Percentiles rank a stretch among this genome's conserved stretches.
Evolutionary conservation across 2,113 vertebrate genomes (phyloP).

Genomic region (Ameiurus melas): DNA sequence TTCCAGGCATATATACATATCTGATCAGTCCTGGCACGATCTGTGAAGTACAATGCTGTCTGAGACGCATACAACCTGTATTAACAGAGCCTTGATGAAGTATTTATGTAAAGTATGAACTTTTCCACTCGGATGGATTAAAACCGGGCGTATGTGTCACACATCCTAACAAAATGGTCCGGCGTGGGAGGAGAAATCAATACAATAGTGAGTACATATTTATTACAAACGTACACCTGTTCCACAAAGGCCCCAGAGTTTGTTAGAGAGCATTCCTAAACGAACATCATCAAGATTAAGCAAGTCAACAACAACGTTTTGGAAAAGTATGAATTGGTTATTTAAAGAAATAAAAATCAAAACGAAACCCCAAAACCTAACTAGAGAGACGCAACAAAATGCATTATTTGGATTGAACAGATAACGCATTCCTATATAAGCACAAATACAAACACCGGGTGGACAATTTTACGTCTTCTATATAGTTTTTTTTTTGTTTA

Average conservation of each 20-base stretch:
- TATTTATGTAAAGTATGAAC: background rate
- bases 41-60: background rate
- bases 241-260: background rate
- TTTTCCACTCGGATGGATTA: background rate
- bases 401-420: background rate
- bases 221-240: background rate
- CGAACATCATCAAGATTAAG: background rate
- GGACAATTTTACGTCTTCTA: background rate
- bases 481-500: too few species aligned
- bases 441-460: background rate
- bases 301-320: background rate
- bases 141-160: background rate
- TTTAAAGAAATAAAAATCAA: background rate
- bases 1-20: background rate
- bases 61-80: background rate
- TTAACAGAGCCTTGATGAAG: background rate
- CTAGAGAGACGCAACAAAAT: background rate
- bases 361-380: background rate
- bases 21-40: too few species aligned
- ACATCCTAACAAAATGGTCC: background rate
- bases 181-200: background rate
- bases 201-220: background rate
- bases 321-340: background rate
- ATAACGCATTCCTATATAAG: background rate
- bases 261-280: background rate